Percentiles rank a stretch among this genome's conserved stretches.
These are phyloP conservation scores for Sinotaia quadrata DNA, from an alignment of 2,888 invertebrate species.

Conservation along the genomic window DNA sequence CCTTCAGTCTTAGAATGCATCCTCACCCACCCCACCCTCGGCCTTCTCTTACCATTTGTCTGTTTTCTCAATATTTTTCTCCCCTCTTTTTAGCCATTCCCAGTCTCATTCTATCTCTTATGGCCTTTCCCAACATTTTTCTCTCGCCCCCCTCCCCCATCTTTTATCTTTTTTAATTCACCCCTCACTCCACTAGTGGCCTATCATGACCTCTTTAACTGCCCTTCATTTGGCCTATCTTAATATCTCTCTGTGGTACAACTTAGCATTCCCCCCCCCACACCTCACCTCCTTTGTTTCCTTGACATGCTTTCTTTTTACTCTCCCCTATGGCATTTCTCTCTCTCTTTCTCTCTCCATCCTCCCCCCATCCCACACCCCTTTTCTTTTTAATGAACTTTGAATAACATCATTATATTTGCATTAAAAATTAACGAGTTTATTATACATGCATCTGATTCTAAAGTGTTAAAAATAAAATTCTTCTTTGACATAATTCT, in stretches of 20 bases:
- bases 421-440: too few species aligned
- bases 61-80: too few species aligned
- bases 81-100: neutral
- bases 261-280: conserved; percentile 7
- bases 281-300: conserved; percentile 30
- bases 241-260: conserved; percentile 6
- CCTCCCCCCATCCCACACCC: conserved; percentile 1
- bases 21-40: too few species aligned
- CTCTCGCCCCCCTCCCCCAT: neutral
- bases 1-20: too few species aligned
- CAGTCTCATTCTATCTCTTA: conserved; percentile 10
- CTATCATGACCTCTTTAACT: neutral
- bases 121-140: conserved; percentile 16
- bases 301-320: conserved; percentile 18
- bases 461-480: too few species aligned
- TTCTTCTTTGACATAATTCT: too few species aligned
- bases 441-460: too few species aligned
- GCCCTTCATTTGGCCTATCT: neutral
- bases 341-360: conserved; percentile 22
- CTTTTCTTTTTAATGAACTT: neutral
- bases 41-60: too few species aligned
- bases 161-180: conserved; percentile 10
- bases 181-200: neutral
- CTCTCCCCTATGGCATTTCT: conserved; percentile 3
- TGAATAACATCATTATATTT: neutral